Percentiles rank a stretch among this genome's conserved stretches.
phyloP scores from a whole-genome alignment of 2,797 vertebrate genomes.

The Scomberomorus guttatus region DNA sequence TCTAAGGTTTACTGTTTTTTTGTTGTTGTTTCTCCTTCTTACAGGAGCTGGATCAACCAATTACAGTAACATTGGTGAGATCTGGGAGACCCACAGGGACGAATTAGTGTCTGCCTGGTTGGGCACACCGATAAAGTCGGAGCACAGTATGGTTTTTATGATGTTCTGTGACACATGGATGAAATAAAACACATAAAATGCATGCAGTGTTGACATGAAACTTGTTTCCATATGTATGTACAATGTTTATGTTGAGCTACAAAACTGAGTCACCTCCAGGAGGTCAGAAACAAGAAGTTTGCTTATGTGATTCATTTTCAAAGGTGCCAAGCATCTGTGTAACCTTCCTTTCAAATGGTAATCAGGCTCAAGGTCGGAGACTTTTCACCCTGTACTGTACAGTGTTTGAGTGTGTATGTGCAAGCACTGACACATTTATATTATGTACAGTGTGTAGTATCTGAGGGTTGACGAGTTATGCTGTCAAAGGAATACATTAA shows the following conservation, averaged over 20 bases:
- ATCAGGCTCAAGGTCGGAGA: conserved; percentile 49
- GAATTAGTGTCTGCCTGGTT: too few relatives aligned
- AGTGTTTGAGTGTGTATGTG: conserved; percentile 2
- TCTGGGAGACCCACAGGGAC: too few relatives aligned
- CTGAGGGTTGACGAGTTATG: conserved; percentile 3
- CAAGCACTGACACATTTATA: conserved; percentile 4
- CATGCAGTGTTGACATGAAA: conserved; percentile 13
- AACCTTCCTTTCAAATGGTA: conserved; percentile 60
- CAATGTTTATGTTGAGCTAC: background rate
- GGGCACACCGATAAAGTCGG: too few relatives aligned
- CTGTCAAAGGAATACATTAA: conserved; percentile 47
- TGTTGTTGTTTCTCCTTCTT: too few relatives aligned
- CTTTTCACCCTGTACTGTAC: background rate
- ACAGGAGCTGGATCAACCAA: too few relatives aligned
- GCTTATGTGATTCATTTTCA: background rate
- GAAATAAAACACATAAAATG: background rate
- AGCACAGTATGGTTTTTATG: background rate
- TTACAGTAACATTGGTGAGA: too few relatives aligned
- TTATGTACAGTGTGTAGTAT: conserved; percentile 23
- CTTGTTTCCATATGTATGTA: conserved; percentile 1
- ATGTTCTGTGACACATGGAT: background rate
- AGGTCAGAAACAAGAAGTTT: conserved; percentile 44
- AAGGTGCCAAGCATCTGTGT: conserved; percentile 8
- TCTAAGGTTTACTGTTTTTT: background rate
- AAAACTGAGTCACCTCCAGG: background rate